Base-by-base conservation (phyloP, 2,888 invertebrate species). In the Leptopilina myrica region DNA sequence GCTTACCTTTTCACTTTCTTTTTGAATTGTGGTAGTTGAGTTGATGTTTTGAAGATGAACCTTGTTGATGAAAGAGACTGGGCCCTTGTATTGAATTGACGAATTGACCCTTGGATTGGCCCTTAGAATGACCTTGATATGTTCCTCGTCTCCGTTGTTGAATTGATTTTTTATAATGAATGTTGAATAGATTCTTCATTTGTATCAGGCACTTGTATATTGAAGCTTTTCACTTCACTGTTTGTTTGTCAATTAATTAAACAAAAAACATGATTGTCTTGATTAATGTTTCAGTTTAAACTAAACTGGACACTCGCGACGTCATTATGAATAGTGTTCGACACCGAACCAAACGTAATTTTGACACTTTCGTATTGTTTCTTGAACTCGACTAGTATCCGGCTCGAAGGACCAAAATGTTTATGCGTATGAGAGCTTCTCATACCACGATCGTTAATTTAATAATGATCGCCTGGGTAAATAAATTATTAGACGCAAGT, bases 331-430 rank as follows among this genome's bases (percentile, higher is more conserved):
- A 56, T 4, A 0, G 2, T 56, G 11, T 56, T 56, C 8, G 56
- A 5, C 6, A 8, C 14, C 0, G 56, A 56, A 56, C 14, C 11
- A 9, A 9, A 56, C 56, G 56, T 56, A n/a, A 56, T 56, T 56
- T 56, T 56, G 11, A 56, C 56, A 56, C 5, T 56, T 56, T 56
- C 3, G 0, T 12, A 14, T 14, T 56, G 6, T 1, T 9, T 56
- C 56, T 56, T 11, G 6, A 2, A 56, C 56, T 56, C 11, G 9
- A 56, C 56, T 11, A 56, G 56, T 7, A 56, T 56, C 56, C 56
- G 56, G 56, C 56, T 56, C 56, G 56, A 56, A 56, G 56, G 56
- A 56, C 56, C 56, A 56, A 56, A 56, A 56, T 56, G 56, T 56
- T 14, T 7, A 7, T 56, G 11, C 56, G 56, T 5, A 56, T 56